Evolutionary conservation across 2,113 vertebrate genomes (phyloP).

Genomic region (Crotalus tigris): DNA sequence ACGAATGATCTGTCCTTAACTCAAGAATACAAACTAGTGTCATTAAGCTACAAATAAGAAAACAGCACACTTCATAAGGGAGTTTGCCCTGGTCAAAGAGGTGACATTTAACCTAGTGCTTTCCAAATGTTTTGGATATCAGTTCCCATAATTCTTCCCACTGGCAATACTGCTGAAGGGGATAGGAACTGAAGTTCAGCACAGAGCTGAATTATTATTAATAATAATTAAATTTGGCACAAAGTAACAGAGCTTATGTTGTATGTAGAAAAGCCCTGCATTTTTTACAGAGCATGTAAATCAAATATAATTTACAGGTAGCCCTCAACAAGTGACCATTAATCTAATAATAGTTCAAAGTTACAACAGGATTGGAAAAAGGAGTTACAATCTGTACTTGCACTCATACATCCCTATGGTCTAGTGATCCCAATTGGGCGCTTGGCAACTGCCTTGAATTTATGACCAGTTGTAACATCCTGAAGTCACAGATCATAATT

Average conservation of each 20-base stretch:
- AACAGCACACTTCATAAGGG: neutral
- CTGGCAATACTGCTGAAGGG: neutral
- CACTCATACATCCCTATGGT: neutral
- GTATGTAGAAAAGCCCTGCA: neutral
- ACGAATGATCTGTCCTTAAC: neutral
- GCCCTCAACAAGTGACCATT: neutral
- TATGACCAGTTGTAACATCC: neutral
- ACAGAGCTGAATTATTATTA: neutral
- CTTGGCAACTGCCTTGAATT: neutral
- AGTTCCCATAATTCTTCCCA: neutral
- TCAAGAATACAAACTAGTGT: neutral
- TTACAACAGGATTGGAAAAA: neutral
- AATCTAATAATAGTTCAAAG: neutral
- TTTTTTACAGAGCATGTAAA: neutral
- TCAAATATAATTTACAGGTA: neutral
- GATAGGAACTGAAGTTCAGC: neutral
- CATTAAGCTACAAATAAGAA: neutral
- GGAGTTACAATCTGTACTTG: neutral
- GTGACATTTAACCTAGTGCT: neutral
- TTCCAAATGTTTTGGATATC: neutral
- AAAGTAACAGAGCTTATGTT: neutral
- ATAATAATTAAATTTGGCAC: neutral
- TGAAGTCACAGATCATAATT: neutral
- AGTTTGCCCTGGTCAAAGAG: neutral
- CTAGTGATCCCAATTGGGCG: neutral